These are phyloP conservation scores for Trididemnum miniatum DNA, from an alignment of 23 tunicate genomes.

Conservation along the genomic window DNA sequence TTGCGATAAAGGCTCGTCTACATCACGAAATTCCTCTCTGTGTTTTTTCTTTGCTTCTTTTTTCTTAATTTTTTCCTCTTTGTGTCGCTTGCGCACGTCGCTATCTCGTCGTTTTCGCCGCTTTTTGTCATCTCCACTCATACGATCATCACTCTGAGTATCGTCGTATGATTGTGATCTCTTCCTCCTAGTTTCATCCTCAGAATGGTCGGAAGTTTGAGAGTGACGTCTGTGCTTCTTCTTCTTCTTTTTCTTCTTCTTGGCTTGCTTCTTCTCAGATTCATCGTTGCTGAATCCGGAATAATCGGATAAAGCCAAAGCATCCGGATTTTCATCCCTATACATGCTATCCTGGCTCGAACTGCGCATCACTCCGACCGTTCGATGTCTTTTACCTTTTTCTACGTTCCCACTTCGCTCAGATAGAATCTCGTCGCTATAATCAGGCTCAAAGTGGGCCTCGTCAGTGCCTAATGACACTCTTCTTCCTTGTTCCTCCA, in stretches of 20 bases:
- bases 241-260: slow-evolving; percentile 49
- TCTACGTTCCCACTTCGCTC: not conserved
- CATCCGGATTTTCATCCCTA: slow-evolving; percentile 21
- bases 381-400: slow-evolving; percentile 29
- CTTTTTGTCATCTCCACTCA: not conserved
- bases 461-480: slow-evolving; percentile 47
- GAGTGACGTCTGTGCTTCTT: slow-evolving; percentile 33
- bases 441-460: slow-evolving; percentile 12
- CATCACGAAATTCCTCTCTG: not conserved
- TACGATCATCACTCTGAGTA: not conserved
- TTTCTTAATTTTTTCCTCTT: not conserved
- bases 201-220: not conserved
- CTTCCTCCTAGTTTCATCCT: slow-evolving; percentile 12
- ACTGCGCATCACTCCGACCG: slow-evolving; percentile 26
- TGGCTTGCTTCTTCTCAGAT: slow-evolving; percentile 13
- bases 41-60: slow-evolving; percentile 9
- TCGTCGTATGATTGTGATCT: not conserved
- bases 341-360: slow-evolving; percentile 16
- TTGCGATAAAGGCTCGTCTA: not conserved
- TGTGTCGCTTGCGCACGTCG: slow-evolving; percentile 11
- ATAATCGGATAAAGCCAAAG: slow-evolving; percentile 28
- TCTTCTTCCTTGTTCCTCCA: slow-evolving; percentile 33
- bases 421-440: not conserved
- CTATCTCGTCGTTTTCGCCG: not conserved
- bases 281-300: slow-evolving; percentile 34